Conservation (phyloP, 2,797 vertebrate genomes). For the Rhinella marina region DNA sequence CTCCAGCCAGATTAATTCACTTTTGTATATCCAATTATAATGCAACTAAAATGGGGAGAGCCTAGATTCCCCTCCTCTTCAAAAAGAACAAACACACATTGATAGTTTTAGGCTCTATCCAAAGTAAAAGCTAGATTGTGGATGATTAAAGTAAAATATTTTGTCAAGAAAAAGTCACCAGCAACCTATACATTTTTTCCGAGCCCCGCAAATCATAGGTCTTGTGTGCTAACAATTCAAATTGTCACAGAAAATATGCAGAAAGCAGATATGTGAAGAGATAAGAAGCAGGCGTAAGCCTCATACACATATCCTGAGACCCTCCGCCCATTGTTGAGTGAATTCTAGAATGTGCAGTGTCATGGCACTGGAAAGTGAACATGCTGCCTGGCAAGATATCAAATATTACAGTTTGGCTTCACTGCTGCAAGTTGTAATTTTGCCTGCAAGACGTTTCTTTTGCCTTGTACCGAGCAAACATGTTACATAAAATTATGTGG, state of each 20-base stretch:
- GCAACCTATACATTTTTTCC: too few species aligned
- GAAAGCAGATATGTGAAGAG: background rate
- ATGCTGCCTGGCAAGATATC: slow-evolving; percentile 42
- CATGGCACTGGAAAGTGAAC: slow-evolving; percentile 39
- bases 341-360: slow-evolving; percentile 52
- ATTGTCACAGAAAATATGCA: slow-evolving; percentile 16
- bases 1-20: too few species aligned
- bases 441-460: slow-evolving; percentile 37
- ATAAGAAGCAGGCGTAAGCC: slow-evolving; percentile 34
- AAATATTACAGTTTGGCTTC: slow-evolving; percentile 44
- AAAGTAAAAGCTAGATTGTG: too few species aligned
- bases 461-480: background rate
- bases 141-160: too few species aligned
- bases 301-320: slow-evolving; percentile 3
- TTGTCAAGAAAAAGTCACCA: too few species aligned
- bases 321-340: slow-evolving; percentile 38
- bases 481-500: slow-evolving; percentile 13
- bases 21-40: too few species aligned
- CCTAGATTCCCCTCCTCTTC: too few species aligned
- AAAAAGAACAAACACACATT: too few species aligned
- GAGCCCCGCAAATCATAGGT: background rate
- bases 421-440: slow-evolving; percentile 40
- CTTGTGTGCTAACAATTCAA: background rate
- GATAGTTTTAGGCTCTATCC: too few species aligned
- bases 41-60: too few species aligned